Base-by-base conservation (phyloP, 2,888 invertebrate genomes). In the Cataglyphis albicans region DNA sequence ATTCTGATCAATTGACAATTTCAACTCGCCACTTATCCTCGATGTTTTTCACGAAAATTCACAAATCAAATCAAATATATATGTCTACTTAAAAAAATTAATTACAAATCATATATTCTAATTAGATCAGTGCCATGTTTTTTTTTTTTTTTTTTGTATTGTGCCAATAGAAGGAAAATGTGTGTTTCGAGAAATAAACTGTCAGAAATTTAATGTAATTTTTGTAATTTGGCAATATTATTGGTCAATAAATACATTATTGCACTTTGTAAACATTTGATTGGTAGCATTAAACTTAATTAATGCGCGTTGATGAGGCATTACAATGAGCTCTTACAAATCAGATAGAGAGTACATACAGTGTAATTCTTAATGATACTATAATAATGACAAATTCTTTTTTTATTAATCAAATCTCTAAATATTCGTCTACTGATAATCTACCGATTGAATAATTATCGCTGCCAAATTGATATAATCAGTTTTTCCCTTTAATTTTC, bases 291-390 rank as follows among this genome's bases (percentile, higher is more conserved):
- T 59, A 80, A 73, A 73, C 74, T 73, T 73, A 78, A 78, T 78
- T 25, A 80, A 80, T 78, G 73, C 44, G 25, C 48, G 44, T 80
- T 44, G 78, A 72, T 72, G 74, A 21, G 72, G 72, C 44, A 12
- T 35, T 80, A 80, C 78, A 73, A 73, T 59, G 9, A 67, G 38
- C 18, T 44, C 59, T 76, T 72, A 83, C 67, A 76, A 88, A 81
- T 6, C 63, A 70, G 61, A 21, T 82, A n/a, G 68, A 72, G 21
- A 52, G 52, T 52, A 52, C 52, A 52, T 70, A 86, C 61, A 72
- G 38, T 70, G 63, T n/a, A 44, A 44, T 81, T 9, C 75, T 85
- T 87, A 83, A 68, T 63, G 63, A 80, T 75, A 86, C n/a, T 59
- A 61, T 21, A 15, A 32, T 73, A 25, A 73, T 52, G 52, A 73